Evolutionary conservation across 2,888 invertebrate species (phyloP).

Genomic region (Melipona beecheii): DNA sequence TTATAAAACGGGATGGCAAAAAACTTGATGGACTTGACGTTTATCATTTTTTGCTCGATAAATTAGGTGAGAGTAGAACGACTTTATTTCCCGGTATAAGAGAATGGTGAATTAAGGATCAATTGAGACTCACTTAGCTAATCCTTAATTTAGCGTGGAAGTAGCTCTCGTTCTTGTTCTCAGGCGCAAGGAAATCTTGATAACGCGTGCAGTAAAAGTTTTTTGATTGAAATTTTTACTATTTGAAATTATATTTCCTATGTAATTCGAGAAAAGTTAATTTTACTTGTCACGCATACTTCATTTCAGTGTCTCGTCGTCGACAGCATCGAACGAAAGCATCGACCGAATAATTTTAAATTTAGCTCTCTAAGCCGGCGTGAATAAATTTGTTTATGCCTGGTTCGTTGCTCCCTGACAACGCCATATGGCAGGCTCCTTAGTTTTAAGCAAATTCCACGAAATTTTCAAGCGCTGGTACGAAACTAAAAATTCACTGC

Average conservation of each 20-base stretch:
- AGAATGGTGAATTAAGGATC: slow-evolving; percentile 31
- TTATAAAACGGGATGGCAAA: not conserved
- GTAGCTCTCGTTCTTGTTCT: slow-evolving; percentile 7
- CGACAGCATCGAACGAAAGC: slow-evolving; percentile 31
- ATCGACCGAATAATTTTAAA: slow-evolving; percentile 35
- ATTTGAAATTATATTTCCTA: not conserved
- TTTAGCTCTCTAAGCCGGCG: slow-evolving; percentile 44
- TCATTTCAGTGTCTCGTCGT: not conserved
- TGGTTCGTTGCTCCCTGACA: slow-evolving; percentile 54
- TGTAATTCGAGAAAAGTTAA: not conserved
- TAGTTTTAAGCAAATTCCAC: slow-evolving; percentile 39
- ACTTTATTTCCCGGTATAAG: slow-evolving; percentile 31
- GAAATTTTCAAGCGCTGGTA: not conserved
- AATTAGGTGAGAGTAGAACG: slow-evolving; percentile 18
- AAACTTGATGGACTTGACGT: slow-evolving; percentile 1
- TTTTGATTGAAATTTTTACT: not conserved
- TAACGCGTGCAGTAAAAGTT: slow-evolving; percentile 15
- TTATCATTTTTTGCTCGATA: not conserved
- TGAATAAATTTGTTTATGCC: slow-evolving; percentile 56
- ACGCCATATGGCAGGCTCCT: slow-evolving; percentile 26
- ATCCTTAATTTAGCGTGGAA: slow-evolving; percentile 1
- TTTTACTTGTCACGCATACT: not conserved
- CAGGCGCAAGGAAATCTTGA: not conserved
- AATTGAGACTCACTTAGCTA: not conserved
- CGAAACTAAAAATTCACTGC: not conserved